Base-by-base conservation (phyloP, 2,797 vertebrate genomes). In the Rousettus madagascariensis region DNA sequence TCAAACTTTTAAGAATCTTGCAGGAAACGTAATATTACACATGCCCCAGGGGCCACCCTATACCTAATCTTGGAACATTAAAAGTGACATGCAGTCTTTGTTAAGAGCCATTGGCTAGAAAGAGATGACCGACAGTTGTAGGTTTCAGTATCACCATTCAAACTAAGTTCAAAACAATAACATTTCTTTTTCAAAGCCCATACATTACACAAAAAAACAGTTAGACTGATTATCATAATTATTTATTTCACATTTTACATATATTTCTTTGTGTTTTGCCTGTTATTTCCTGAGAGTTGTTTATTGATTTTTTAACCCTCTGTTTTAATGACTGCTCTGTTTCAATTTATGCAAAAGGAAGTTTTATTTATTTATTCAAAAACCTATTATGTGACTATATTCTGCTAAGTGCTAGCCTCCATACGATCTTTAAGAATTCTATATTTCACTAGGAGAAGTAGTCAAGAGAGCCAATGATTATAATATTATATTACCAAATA, bases 331-430 rank as follows among this genome's bases (percentile, higher is more conserved):
- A 53, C 15, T 53, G 10, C 43, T 86, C 33, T 72, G 63, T 86
- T 82, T 94, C 38, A 30, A 84, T 80, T 71, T 92, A 88, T 78
- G 36, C 38, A 38, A 91, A 85, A 88, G 33, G 46, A 38, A 65
- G 7, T 4, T 72, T 59, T 28, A 59, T 12, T 59, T 59, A 5
- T 59, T 86, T 57, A 68, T 59, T 96, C 49, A 83, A 90, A 46
- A 89, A 51, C 6, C 20, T 80, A 20, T 38, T 86, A 57, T 38
- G 8, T 33, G 8, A 30, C 63, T 88, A 0, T 30, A 79, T 15
- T 92, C 53, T 77, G 22, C n/a, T 74, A 72, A 88, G 24, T 5
- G 43, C 33, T 22, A 74, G 38, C 12, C 43, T 83, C 53, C 11
- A 78, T 51, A 59, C 10, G 43, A 19, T 72, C 13, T 90, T 51